Percentiles rank a stretch among this genome's conserved stretches.
Conservation (phyloP, 2,797 vertebrate species). For the Manis pentadactyla region DNA sequence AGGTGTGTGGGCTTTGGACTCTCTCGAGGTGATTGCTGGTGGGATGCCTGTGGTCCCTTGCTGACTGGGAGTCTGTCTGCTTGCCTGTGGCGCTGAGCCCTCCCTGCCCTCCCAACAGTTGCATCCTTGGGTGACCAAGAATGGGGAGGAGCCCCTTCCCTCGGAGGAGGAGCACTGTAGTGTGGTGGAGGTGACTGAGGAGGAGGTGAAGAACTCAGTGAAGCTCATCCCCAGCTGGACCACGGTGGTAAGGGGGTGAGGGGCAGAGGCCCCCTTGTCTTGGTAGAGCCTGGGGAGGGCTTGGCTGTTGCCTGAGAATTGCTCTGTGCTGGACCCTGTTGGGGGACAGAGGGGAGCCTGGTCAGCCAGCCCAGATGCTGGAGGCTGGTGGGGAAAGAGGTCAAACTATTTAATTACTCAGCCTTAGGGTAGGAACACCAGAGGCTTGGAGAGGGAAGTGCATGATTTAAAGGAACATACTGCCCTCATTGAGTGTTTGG, state of each 20-base stretch:
- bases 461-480: neutral
- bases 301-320: neutral
- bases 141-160: slow-evolving; percentile 91
- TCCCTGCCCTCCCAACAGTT: slow-evolving; percentile 83
- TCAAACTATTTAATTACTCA: neutral
- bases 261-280: neutral
- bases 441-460: neutral
- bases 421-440: neutral
- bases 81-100: neutral
- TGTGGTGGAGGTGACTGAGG: slow-evolving; percentile 96
- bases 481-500: neutral
- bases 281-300: neutral
- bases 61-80: neutral
- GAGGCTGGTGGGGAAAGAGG: neutral
- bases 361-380: neutral
- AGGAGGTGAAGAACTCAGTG: slow-evolving; percentile 98
- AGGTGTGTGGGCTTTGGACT: neutral
- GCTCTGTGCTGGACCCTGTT: neutral
- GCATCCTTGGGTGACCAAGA: slow-evolving; percentile 94
- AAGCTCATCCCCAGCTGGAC: slow-evolving; percentile 97
- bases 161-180: slow-evolving; percentile 97
- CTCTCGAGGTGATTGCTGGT: neutral
- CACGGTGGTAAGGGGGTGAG: slow-evolving; percentile 92
- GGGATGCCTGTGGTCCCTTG: neutral
- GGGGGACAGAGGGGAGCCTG: neutral